A percentile compares a stretch with the other conserved stretches of the same genome.
Conservation (phyloP, 1,140 invertebrate genomes). For the Apolygus lucorum region DNA sequence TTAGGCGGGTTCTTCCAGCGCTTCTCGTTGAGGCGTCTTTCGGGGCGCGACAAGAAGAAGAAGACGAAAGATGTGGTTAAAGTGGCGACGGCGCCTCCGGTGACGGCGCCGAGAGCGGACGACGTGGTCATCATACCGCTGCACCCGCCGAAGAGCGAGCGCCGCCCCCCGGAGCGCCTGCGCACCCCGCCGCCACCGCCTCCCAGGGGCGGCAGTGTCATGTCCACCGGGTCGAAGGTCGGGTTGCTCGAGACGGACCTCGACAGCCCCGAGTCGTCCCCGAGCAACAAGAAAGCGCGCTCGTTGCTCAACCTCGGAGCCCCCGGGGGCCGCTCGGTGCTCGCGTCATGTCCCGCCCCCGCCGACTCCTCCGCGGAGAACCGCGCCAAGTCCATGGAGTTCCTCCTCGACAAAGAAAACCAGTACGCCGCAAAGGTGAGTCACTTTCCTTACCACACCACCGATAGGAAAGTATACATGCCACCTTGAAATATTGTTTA, state of each 20-base stretch:
- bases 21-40: conserved; percentile 44
- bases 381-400: conserved; percentile 84
- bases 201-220: conserved; percentile 24
- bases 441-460: too few species aligned
- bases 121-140: conserved; percentile 41
- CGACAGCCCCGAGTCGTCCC: conserved; percentile 50
- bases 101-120: conserved; percentile 26
- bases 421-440: conserved; percentile 63
- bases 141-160: conserved; percentile 40
- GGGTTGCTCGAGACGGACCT: conserved; percentile 69
- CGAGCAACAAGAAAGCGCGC: conserved; percentile 48
- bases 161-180: conserved; percentile 23
- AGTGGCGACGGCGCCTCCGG: conserved; percentile 33
- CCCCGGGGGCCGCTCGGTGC: conserved; percentile 38
- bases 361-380: conserved; percentile 39
- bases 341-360: conserved; percentile 32
- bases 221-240: conserved; percentile 29
- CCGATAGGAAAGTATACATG: too few species aligned
- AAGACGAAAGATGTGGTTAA: conserved; percentile 37
- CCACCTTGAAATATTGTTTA: too few species aligned
- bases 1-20: conserved; percentile 46
- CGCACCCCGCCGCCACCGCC: conserved; percentile 28
- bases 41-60: conserved; percentile 38
- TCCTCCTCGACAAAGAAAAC: conserved; percentile 82
- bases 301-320: conserved; percentile 67